Conservation (phyloP, 2,113 vertebrate species). For the Catharus fuscescens region DNA sequence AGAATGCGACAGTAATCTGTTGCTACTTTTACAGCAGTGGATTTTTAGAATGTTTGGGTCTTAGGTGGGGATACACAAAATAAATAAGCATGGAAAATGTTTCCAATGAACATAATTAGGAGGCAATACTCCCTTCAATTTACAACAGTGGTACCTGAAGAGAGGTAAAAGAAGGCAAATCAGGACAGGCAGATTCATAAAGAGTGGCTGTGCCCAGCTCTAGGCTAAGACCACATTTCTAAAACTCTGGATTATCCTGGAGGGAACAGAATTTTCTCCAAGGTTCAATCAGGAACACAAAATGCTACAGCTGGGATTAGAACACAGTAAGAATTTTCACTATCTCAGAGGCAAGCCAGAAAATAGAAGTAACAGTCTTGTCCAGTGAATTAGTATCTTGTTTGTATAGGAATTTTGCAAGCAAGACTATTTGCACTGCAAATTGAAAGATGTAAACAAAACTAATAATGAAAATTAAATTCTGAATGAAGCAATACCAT, state of each 20-base stretch:
- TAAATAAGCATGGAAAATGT: background rate
- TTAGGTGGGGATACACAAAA: background rate
- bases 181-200: background rate
- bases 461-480: background rate
- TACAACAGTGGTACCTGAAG: background rate
- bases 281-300: background rate
- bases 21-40: background rate
- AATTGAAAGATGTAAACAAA: background rate
- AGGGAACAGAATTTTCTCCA: background rate
- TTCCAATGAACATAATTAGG: background rate
- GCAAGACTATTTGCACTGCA: background rate
- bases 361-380: background rate
- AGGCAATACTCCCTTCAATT: background rate
- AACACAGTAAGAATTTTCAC: background rate
- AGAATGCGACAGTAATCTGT: background rate
- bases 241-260: background rate
- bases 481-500: background rate
- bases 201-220: background rate
- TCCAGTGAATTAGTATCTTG: background rate
- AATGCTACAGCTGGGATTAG: background rate
- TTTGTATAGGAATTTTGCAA: background rate
- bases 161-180: background rate
- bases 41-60: background rate
- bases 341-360: background rate
- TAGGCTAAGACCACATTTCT: background rate